Base-by-base conservation (phyloP, 1,140 invertebrate genomes). In the Philotrypesis tridentata region DNA sequence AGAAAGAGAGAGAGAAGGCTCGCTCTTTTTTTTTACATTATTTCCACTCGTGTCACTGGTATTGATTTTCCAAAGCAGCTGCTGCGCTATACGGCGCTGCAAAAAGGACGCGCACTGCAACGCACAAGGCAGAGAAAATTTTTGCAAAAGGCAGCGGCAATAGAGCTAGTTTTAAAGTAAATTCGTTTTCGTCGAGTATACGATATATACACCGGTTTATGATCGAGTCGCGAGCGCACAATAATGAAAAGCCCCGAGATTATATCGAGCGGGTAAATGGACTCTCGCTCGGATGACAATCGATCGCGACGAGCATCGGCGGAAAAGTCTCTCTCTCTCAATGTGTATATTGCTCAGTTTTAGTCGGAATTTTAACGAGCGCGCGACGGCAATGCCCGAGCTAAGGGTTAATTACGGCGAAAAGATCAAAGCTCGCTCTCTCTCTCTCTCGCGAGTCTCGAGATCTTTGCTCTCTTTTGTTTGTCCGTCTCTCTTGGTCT, bases 341-440 rank as follows among this genome's bases (percentile, higher is more conserved):
- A n/a, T n/a, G n/a, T n/a, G n/a, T n/a, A n/a, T 55, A 55, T 55
- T 55, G 48, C 48, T 55, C 48, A 55, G 21, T 55, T 55, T 31
- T 31, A 43, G 37, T 48, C 71, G 21, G 29, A 25, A 70, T 70
- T 70, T 37, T 70, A 70, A 70, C 14, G 31, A 70, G 67, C 27
- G 67, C 27, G 17, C 9, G 67, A 29, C 11, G 33, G 71, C 55
- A 55, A 73, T 40, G 6, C 37, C 21, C 27, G 21, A 7, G 40
- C 73, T 37, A 67, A 65, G 60, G 11, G 63, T 77, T 77, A 77
- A 77, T 77, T 77, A 77, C 61, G 21, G 14, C 12, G 27, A 43
- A 67, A 67, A 77, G 63, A 77, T 77, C 75, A 77, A 67, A 77
- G 75, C 8, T 21, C 33, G 8, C 33, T n/a, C n/a, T n/a, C n/a